Evolutionary conservation across 2,797 vertebrate genomes (phyloP).

Genomic region (Meriones psammophilus): DNA sequence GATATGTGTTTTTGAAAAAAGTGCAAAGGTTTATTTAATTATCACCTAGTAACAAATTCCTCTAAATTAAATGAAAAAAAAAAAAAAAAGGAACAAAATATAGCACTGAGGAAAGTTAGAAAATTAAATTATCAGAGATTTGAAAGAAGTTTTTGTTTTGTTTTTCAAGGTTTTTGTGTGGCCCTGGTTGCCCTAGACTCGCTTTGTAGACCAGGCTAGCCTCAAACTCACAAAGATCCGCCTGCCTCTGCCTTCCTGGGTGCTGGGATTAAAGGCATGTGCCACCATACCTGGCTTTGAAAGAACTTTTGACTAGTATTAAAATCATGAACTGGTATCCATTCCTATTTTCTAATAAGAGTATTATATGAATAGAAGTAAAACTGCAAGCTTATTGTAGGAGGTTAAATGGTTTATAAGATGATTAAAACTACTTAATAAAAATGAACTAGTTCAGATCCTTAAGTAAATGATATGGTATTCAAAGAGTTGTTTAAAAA

Average conservation of each 20-base stretch:
- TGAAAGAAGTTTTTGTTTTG: conserved; percentile 45
- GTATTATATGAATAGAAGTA: conserved; percentile 68
- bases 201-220: too few relatives aligned
- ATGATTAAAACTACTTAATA: conserved; percentile 70
- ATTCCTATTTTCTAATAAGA: conserved; percentile 65
- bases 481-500: conserved; percentile 67
- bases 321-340: conserved; percentile 63
- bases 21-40: conserved; percentile 33
- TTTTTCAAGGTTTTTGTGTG: too few relatives aligned
- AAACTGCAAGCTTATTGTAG: conserved; percentile 64
- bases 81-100: conserved; percentile 66
- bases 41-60: conserved; percentile 59
- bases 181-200: too few relatives aligned
- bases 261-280: too few relatives aligned
- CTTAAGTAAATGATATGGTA: conserved; percentile 63
- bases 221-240: too few relatives aligned
- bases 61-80: conserved; percentile 71
- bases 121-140: conserved; percentile 72
- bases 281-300: background rate
- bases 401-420: conserved; percentile 66
- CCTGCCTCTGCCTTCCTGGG: too few relatives aligned
- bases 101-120: conserved; percentile 58
- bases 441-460: conserved; percentile 65
- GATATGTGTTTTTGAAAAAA: conserved; percentile 58
- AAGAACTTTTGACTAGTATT: conserved; percentile 71